Evolutionary conservation across 2,113 vertebrate species (phyloP), one percentile per base, ranked within the genome.

Genomic region (Nothobranchius furzeri): DNA sequence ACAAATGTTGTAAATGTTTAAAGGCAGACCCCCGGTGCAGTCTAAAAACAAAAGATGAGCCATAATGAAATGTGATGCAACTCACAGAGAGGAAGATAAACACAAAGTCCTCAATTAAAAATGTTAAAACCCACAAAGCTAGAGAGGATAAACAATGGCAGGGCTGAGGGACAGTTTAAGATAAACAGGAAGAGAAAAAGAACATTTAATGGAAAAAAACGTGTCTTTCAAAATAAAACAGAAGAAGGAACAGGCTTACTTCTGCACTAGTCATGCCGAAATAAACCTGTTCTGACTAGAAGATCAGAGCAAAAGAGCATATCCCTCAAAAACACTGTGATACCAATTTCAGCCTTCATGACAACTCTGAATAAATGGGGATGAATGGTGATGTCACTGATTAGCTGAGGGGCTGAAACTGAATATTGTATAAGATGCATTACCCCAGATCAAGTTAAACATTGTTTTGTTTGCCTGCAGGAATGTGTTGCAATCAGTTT

Each of bases 291-390:
- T 7, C 37, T 40, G 37, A 40, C 30, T 30, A 30, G 30, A 30
- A 30, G 30, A 30, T 20, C 20, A 20, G 20, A 20, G 20, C 20
- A 20, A 20, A 20, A 20, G 20, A 20, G 20, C 20, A 20, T 20
- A 1, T 20, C 30, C 30, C 15, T 4, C 53, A 55, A 35, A 36
- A 7, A 9, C 1, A 36, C 5, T 7, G 7, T 55, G 35, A 12
- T n/a, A 25, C 42, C 24, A 14, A 24, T 37, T 9, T 20, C 5
- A 48, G 30, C 53, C 13, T 30, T 40, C 24, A 43, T 58, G 46
- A 10, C 17, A 64, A 24, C 20, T 63, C 37, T 50, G 61, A 64
- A 50, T 43, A 24, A 1, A 50, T 57, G 43, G 46, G 25, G 52
- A 57, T 51, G 1, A 57, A 15, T 10, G 42, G 46, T 9, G 50